Conservation (phyloP, 2,888 invertebrate genomes). For the Caenorhabditis doughertyi region DNA sequence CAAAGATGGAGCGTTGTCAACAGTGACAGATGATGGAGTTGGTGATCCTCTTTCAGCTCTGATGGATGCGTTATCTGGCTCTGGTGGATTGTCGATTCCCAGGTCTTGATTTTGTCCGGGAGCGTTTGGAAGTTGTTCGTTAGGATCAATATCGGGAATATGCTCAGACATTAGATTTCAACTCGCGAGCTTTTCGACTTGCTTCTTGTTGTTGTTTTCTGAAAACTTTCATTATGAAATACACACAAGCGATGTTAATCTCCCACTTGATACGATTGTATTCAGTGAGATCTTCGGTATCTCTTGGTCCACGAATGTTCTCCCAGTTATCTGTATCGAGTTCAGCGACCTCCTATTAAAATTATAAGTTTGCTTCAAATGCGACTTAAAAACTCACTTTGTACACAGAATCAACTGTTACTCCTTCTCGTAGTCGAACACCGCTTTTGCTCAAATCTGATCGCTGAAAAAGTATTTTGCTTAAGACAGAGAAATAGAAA, state of each 20-base stretch:
- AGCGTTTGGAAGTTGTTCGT: conserved; percentile 33
- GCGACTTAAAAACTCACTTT: conserved; percentile 58
- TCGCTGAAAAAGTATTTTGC: conserved; percentile 57
- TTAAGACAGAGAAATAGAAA: background rate
- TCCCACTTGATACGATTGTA: conserved; percentile 72
- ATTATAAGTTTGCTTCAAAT: background rate
- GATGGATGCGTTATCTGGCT: conserved; percentile 67
- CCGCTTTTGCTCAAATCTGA: conserved; percentile 72
- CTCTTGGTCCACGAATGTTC: conserved; percentile 81
- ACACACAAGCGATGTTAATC: background rate
- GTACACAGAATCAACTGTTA: conserved; percentile 77
- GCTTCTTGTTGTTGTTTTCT: conserved; percentile 63
- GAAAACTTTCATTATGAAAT: conserved; percentile 1
- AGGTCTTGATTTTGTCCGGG: conserved; percentile 47
- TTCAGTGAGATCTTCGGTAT: conserved; percentile 77
- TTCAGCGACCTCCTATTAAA: conserved; percentile 74
- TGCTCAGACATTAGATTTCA: conserved; percentile 69
- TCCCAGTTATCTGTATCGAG: conserved; percentile 81
- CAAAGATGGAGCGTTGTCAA: conserved; percentile 61
- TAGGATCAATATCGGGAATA: conserved; percentile 59
- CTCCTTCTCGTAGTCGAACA: conserved; percentile 72
- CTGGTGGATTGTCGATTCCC: conserved; percentile 65
- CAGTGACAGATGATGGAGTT: conserved; percentile 67
- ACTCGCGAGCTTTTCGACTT: conserved; percentile 54
- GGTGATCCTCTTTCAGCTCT: conserved; percentile 65